phyloP scores from a whole-genome alignment of 2,113 vertebrate genomes.

The Ibidorhyncha struthersii region DNA sequence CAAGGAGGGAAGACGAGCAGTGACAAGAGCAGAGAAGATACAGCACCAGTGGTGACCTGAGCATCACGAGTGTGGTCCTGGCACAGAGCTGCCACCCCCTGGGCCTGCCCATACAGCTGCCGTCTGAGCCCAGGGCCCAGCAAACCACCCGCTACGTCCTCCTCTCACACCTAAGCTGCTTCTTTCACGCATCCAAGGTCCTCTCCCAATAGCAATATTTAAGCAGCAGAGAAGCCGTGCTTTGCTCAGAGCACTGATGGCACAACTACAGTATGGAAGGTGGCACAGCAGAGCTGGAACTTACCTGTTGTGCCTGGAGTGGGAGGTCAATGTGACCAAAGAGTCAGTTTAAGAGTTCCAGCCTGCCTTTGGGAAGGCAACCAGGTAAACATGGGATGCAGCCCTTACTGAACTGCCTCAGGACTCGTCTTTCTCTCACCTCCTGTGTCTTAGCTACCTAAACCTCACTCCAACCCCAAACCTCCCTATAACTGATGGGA shows the following conservation, averaged over 20 bases:
- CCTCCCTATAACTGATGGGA: neutral
- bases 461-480: neutral
- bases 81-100: neutral
- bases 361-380: neutral
- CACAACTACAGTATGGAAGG: neutral
- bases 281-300: neutral
- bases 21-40: neutral
- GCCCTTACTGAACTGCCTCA: neutral
- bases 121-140: neutral
- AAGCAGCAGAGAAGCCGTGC: neutral
- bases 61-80: neutral
- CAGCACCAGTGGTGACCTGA: rapidly evolving
- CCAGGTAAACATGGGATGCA: rapidly evolving
- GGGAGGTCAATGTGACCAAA: neutral
- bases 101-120: rapidly evolving
- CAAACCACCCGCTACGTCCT: rapidly evolving
- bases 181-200: neutral
- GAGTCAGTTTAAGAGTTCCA: neutral
- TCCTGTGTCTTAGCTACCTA: neutral
- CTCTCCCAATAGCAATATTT: neutral
- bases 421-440: rapidly evolving
- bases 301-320: rapidly evolving
- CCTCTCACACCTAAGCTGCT: neutral
- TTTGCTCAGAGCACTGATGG: neutral
- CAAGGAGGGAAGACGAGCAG: neutral